phyloP scores from a whole-genome alignment of 2,113 vertebrate species.

The Lota lota region DNA sequence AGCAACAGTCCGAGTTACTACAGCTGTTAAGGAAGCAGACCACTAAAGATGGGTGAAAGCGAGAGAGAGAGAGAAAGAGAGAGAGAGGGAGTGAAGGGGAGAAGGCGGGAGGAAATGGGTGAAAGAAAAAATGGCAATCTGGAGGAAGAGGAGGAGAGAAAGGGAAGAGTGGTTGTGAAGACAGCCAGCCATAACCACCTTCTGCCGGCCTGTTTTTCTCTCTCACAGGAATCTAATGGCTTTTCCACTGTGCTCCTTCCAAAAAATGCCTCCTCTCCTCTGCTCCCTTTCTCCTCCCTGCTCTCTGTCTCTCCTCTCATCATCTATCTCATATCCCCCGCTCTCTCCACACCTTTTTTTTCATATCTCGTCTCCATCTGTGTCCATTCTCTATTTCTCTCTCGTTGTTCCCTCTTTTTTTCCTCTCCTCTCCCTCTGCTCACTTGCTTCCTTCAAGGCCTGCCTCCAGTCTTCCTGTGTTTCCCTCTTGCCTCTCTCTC shows the following conservation, averaged over 20 bases:
- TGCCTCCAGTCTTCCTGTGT: constrained; percentile 5
- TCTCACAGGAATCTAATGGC: constrained; percentile 68
- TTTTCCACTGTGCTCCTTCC: constrained; percentile 69
- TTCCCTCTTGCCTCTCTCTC: constrained; percentile 26
- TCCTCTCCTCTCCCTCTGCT: constrained; percentile 16
- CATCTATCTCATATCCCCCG: constrained; percentile 1
- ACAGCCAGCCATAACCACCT: constrained; percentile 70
- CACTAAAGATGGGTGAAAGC: constrained; percentile 21
- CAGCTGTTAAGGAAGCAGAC: no score
- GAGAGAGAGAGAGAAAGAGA: constrained; percentile 28
- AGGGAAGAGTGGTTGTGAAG: constrained; percentile 54
- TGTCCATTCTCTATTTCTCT: neutral
- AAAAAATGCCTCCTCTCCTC: constrained; percentile 47
- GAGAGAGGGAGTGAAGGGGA: neutral
- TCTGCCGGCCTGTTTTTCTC: constrained; percentile 65
- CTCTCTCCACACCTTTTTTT: constrained; percentile 1
- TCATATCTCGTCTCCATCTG: neutral
- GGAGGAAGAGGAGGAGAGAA: constrained; percentile 47
- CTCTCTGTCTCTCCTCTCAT: neutral
- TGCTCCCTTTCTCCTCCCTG: neutral
- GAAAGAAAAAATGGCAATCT: no score
- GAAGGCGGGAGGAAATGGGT: constrained; percentile 25
- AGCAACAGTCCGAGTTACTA: no score
- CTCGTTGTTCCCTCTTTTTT: neutral
- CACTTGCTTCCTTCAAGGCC: constrained; percentile 10